Evolutionary conservation across 2,113 vertebrate species (phyloP).

Genomic region (Erpornis zantholeuca): DNA sequence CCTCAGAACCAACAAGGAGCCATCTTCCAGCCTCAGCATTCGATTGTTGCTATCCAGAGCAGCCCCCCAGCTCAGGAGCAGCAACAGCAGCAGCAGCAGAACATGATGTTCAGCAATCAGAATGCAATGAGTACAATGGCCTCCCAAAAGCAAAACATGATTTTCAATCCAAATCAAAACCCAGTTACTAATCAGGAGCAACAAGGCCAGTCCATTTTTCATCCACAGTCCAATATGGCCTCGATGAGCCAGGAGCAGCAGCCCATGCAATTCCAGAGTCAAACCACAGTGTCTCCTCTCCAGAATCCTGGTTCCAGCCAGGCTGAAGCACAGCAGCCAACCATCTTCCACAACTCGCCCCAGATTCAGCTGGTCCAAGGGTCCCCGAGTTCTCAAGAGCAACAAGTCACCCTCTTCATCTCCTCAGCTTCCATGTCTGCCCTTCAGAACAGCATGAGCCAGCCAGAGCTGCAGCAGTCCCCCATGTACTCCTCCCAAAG

Average conservation of each 20-base stretch:
- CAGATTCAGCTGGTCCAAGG: conserved; percentile 90
- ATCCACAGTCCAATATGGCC: conserved; percentile 84
- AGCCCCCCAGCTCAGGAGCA: conserved; percentile 74
- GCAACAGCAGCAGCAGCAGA: conserved; percentile 81
- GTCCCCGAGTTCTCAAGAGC: conserved; percentile 79
- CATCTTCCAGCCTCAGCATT: conserved; percentile 85
- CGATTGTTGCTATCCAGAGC: conserved; percentile 78
- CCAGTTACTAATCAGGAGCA: conserved; percentile 82
- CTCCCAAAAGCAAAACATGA: conserved; percentile 82
- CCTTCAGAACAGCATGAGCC: conserved; percentile 84
- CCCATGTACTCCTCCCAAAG: conserved; percentile 86
- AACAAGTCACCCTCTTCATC: conserved; percentile 90
- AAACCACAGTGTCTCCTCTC: conserved; percentile 80
- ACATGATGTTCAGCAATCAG: conserved; percentile 75
- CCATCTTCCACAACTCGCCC: conserved; percentile 90
- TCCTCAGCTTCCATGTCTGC: conserved; percentile 88
- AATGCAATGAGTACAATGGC: conserved; percentile 72
- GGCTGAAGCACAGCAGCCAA: conserved; percentile 79
- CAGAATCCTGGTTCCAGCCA: conserved; percentile 78
- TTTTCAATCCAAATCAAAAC: conserved; percentile 75
- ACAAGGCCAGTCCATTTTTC: conserved; percentile 85
- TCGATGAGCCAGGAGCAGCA: conserved; percentile 85
- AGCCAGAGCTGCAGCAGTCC: conserved; percentile 86
- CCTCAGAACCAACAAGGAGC: conserved; percentile 80
- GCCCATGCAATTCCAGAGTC: conserved; percentile 94